A percentile compares a stretch with the other conserved stretches of the same genome.
Evolutionary conservation across 2,797 vertebrate genomes (phyloP).

Genomic region (Ispidina picta): DNA sequence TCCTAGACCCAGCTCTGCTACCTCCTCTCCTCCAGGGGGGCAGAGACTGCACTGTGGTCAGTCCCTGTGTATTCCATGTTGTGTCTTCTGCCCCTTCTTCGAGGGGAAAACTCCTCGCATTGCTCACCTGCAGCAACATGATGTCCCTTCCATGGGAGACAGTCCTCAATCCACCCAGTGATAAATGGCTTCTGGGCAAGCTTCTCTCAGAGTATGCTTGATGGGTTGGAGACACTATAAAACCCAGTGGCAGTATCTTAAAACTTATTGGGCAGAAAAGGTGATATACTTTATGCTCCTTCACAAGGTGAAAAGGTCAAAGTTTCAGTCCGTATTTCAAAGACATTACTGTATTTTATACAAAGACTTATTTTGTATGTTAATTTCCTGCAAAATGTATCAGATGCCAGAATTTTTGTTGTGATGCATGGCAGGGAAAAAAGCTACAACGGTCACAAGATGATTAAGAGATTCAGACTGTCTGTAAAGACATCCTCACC

Average conservation of each 20-base stretch:
- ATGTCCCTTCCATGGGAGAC: not conserved
- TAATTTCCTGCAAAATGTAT: not conserved
- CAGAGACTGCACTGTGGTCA: not conserved
- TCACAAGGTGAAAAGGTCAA: not conserved
- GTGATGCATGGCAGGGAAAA: not conserved
- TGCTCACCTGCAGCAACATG: not conserved
- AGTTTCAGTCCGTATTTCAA: not conserved
- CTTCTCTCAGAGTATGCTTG: not conserved
- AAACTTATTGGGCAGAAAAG: not conserved
- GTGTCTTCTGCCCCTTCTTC: not conserved
- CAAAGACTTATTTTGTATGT: not conserved
- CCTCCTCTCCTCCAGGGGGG: not conserved
- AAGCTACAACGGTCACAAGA: not conserved
- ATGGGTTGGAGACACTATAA: not conserved
- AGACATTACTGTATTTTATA: not conserved
- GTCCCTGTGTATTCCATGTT: not conserved
- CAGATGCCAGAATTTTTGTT: not conserved
- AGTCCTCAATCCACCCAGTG: not conserved
- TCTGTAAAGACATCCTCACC: not conserved
- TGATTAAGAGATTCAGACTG: not conserved
- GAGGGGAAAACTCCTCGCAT: not conserved
- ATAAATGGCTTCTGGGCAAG: too few species aligned
- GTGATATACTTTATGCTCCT: not conserved
- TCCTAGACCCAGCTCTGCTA: not conserved
- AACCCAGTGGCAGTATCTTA: not conserved